A percentile compares a stretch with the other conserved stretches of the same genome.
These are phyloP conservation scores for Epinotia demarniana DNA, from an alignment of 2,888 invertebrate genomes.

Conservation along the genomic window DNA sequence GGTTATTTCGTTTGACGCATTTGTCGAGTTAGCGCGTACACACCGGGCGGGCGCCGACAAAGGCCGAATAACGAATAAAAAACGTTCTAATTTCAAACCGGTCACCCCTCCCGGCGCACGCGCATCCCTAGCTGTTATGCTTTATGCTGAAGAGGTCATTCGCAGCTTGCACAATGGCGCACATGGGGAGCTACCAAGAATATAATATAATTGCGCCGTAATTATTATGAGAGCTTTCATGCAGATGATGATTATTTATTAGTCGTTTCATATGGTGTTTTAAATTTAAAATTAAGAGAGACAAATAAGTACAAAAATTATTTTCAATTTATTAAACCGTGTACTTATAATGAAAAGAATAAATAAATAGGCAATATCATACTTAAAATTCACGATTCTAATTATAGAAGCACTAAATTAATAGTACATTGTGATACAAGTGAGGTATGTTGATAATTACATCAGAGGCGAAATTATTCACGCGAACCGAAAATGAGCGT, in stretches of 20 bases:
- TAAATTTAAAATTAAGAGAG: not conserved
- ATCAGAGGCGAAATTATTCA: no score
- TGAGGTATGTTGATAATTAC: no score
- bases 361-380: no score
- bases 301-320: no score
- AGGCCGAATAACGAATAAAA: conserved; percentile 61
- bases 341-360: no score
- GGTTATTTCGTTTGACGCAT: conserved; percentile 82
- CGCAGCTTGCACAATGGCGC: conserved; percentile 82
- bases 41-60: conserved; percentile 83
- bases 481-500: no score
- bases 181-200: conserved; percentile 53
- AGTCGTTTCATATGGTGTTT: not conserved
- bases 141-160: conserved; percentile 84
- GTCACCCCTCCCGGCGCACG: conserved; percentile 79
- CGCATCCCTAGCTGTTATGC: conserved; percentile 84
- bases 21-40: conserved; percentile 83
- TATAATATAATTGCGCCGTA: not conserved
- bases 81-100: conserved; percentile 85
- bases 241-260: not conserved
- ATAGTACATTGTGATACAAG: no score
- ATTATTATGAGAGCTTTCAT: conserved; percentile 7
- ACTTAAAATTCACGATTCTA: no score
- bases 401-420: no score
- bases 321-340: no score